These are phyloP conservation scores for Phytoseiulus persimilis DNA, from an alignment of 2,888 invertebrate genomes.

Conservation along the genomic window DNA sequence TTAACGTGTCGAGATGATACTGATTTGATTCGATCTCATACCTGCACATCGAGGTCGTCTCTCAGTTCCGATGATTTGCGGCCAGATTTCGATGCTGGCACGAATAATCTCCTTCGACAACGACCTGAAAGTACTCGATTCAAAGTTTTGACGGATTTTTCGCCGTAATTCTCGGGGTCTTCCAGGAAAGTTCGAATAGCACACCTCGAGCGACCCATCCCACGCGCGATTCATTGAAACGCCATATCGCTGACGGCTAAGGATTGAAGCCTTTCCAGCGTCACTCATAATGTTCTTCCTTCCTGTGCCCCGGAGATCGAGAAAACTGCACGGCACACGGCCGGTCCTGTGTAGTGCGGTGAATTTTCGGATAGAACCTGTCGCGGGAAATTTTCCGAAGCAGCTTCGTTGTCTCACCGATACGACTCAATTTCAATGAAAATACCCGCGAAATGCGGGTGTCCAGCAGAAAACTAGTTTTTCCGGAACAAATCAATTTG, in stretches of 20 bases:
- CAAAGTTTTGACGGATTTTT: too few relatives aligned
- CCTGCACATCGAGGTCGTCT: not conserved
- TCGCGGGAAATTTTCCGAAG: too few relatives aligned
- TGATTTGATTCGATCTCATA: too few relatives aligned
- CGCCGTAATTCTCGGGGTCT: not conserved
- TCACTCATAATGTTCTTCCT: too few relatives aligned
- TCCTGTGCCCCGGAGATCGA: not conserved
- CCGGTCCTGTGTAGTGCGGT: not conserved
- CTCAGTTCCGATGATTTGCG: too few relatives aligned
- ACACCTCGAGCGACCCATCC: not conserved
- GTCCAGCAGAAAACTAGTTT: not conserved
- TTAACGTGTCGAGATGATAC: too few relatives aligned
- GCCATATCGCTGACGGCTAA: not conserved
- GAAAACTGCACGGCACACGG: not conserved
- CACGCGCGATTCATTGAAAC: not conserved
- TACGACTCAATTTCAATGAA: not conserved
- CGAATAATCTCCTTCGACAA: too few relatives aligned
- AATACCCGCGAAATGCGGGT: not conserved
- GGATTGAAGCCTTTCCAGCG: not conserved
- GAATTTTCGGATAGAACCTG: too few relatives aligned
- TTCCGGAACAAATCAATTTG: not conserved
- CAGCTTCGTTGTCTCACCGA: not conserved
- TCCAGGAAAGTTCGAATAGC: not conserved
- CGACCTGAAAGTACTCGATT: not conserved
- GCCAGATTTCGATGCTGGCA: too few relatives aligned